phyloP scores from a whole-genome alignment of 2,888 invertebrate species.

The Venusia cambrica region DNA sequence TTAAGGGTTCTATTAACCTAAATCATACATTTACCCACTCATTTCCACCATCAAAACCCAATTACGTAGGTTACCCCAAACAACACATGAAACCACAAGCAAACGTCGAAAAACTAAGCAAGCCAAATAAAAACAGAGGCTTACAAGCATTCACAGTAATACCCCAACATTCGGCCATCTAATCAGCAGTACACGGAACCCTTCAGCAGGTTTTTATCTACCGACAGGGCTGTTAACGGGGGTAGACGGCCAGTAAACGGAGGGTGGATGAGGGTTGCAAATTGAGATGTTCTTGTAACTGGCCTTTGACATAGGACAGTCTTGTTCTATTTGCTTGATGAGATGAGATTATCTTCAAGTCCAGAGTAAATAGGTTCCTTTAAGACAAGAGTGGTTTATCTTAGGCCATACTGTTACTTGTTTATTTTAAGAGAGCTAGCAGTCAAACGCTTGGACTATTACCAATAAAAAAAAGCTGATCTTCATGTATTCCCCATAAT shows the following conservation, averaged over 20 bases:
- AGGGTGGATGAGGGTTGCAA: slow-evolving; percentile 43
- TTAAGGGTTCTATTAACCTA: no score
- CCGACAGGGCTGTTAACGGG: slow-evolving; percentile 52
- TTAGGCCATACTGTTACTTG: no score
- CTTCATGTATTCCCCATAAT: no score
- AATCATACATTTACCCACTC: no score
- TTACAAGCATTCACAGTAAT: slow-evolving; percentile 42
- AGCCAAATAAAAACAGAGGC: slow-evolving; percentile 29
- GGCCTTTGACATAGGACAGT: slow-evolving; percentile 18
- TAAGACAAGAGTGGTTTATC: no score
- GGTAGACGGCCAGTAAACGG: slow-evolving; percentile 55
- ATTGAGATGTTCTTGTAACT: slow-evolving; percentile 36
- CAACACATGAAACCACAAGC: slow-evolving; percentile 1
- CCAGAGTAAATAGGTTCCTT: no score
- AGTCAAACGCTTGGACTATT: no score
- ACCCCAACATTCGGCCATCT: slow-evolving; percentile 61
- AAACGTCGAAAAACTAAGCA: slow-evolving; percentile 5
- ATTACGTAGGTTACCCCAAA: neutral
- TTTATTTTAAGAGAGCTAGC: no score
- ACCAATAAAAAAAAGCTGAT: no score
- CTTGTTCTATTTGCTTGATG: no score
- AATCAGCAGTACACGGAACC: slow-evolving; percentile 56
- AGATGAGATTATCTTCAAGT: no score
- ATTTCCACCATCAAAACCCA: no score
- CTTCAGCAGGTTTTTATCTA: slow-evolving; percentile 53